phyloP scores from a whole-genome alignment of 2,113 vertebrate genomes.

The Semnornis frantzii region DNA sequence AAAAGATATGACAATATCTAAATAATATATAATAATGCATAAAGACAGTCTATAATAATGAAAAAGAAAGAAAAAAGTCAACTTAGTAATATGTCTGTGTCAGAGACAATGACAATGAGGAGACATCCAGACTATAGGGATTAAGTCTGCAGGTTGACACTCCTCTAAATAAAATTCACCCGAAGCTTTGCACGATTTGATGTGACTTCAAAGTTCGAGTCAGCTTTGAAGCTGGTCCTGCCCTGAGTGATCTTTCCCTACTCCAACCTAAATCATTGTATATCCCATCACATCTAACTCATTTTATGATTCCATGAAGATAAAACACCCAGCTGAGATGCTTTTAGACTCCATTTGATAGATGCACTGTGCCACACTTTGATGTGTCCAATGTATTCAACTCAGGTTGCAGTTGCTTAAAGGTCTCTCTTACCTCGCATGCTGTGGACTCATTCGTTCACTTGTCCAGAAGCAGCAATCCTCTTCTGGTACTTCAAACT shows the following conservation, averaged over 20 bases:
- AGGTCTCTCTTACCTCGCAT: background rate
- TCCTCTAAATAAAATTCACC: background rate
- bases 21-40: too few relatives aligned
- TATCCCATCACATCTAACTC: background rate
- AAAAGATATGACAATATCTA: background rate
- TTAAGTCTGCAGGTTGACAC: background rate
- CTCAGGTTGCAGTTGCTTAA: background rate
- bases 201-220: background rate
- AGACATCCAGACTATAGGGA: background rate
- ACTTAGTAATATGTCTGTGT: background rate
- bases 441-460: background rate
- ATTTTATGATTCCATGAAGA: background rate
- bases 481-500: background rate
- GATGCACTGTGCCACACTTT: background rate
- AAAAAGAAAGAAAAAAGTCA: background rate
- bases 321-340: background rate
- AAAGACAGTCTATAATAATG: background rate
- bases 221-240: conserved; percentile 28
- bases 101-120: background rate
- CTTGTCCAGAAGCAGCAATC: background rate
- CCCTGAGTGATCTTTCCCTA: background rate
- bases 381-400: background rate
- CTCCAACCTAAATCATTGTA: background rate
- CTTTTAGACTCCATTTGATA: background rate
- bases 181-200: background rate